Evolutionary conservation across 2,113 vertebrate genomes (phyloP).

Genomic region (Probosciger aterrimus): DNA sequence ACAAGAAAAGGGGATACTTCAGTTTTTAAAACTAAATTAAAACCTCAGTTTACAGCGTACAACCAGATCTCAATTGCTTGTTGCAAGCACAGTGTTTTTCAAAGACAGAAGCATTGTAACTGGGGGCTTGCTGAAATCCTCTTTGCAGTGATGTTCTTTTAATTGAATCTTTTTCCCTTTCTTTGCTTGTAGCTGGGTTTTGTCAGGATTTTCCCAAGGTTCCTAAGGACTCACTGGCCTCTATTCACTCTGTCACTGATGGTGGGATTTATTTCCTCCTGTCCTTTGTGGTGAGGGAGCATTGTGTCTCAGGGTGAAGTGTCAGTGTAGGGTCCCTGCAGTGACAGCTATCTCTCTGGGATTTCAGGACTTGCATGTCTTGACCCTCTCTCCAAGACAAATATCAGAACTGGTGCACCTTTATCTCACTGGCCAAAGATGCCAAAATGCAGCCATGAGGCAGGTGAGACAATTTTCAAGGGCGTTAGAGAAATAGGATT

Average conservation of each 20-base stretch:
- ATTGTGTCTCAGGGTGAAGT: background rate
- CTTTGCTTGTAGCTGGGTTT: background rate
- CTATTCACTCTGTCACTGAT: background rate
- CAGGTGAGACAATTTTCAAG: background rate
- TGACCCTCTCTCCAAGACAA: background rate
- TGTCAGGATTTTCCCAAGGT: background rate
- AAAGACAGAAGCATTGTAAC: background rate
- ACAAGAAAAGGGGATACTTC: background rate
- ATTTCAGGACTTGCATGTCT: background rate
- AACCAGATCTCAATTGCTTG: background rate
- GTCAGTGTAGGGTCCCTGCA: background rate
- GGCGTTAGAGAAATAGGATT: background rate
- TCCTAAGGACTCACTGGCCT: background rate
- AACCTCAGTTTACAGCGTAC: background rate
- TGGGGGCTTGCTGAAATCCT: fast-evolving
- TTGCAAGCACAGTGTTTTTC: background rate
- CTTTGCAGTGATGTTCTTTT: background rate
- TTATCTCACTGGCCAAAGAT: background rate
- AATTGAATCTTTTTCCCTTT: background rate
- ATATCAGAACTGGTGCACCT: background rate
- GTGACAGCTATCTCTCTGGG: background rate
- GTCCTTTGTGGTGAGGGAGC: background rate
- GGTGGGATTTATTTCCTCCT: background rate
- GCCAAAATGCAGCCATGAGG: background rate
- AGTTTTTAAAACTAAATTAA: constrained; percentile 44